A percentile compares a stretch with the other conserved stretches of the same genome.
These are phyloP conservation scores for Atopsyche davidsoni DNA, from an alignment of 1,140 invertebrate genomes.

Conservation along the genomic window DNA sequence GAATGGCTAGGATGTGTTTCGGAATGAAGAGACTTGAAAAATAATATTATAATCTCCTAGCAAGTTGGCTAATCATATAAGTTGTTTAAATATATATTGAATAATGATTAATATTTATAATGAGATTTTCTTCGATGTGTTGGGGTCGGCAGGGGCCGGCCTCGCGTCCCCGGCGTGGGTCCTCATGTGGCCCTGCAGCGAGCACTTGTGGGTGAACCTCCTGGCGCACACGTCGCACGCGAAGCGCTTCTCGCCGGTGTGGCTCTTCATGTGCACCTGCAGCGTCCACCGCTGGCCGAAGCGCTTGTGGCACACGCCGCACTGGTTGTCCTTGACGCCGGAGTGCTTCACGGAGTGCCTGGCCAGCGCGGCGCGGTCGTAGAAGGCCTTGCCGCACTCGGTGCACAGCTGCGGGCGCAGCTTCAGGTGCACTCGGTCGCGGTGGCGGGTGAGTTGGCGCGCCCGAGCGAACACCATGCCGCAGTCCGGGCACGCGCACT, in stretches of 20 bases:
- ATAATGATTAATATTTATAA: too few relatives aligned
- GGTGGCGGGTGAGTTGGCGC: too few relatives aligned
- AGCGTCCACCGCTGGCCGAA: slow-evolving; percentile 30
- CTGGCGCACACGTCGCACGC: slow-evolving; percentile 35
- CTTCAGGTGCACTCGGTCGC: slow-evolving; percentile 10
- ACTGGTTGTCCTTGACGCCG: slow-evolving; percentile 40
- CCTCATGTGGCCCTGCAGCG: slow-evolving; percentile 31
- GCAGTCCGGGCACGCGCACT: too few relatives aligned
- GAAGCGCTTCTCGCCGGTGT: slow-evolving; percentile 46
- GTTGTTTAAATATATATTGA: too few relatives aligned
- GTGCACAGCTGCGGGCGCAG: slow-evolving; percentile 19
- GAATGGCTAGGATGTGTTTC: too few relatives aligned
- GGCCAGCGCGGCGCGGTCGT: slow-evolving; percentile 27
- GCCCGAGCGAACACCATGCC: too few relatives aligned
- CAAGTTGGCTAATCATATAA: too few relatives aligned
- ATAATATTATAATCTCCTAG: too few relatives aligned
- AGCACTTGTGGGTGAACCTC: slow-evolving; percentile 35
- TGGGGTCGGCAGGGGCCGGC: too few relatives aligned
- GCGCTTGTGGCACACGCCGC: slow-evolving; percentile 38
- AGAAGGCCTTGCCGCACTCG: slow-evolving; percentile 24
- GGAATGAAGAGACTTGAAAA: too few relatives aligned
- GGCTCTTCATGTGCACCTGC: slow-evolving; percentile 73
- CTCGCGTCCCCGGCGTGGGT: slow-evolving; percentile 19
- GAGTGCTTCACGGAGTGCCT: slow-evolving; percentile 40
- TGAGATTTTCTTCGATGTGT: too few relatives aligned